Percentiles rank a stretch among this genome's conserved stretches.
Conservation (phyloP, 2,797 vertebrate species). For the Atherinosoma microstoma region DNA sequence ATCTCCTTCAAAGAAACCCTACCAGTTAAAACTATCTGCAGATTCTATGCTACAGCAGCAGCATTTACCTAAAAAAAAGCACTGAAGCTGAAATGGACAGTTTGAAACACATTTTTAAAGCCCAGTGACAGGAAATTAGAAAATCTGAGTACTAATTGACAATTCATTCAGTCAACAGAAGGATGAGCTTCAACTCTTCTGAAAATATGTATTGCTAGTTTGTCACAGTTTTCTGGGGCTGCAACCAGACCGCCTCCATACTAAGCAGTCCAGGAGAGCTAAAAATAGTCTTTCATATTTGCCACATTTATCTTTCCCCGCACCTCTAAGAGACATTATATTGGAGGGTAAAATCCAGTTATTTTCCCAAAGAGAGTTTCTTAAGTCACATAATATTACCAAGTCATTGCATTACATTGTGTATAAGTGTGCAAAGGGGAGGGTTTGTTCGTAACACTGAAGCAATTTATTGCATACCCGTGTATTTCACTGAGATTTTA, state of each 20-base stretch:
- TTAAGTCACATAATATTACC: slow-evolving; percentile 82
- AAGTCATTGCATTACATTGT: slow-evolving; percentile 74
- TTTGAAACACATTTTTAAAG: slow-evolving; percentile 22
- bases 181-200: slow-evolving; percentile 13
- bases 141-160: slow-evolving; percentile 12
- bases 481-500: slow-evolving; percentile 64
- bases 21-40: slow-evolving; percentile 48
- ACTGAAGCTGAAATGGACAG: neutral
- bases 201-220: slow-evolving; percentile 57
- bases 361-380: slow-evolving; percentile 81
- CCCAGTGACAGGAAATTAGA: slow-evolving; percentile 14
- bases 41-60: slow-evolving; percentile 25
- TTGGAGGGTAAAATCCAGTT: slow-evolving; percentile 78
- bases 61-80: slow-evolving; percentile 44
- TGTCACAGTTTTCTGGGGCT: slow-evolving; percentile 49
- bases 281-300: slow-evolving; percentile 84
- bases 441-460: slow-evolving; percentile 60
- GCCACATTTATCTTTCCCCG: slow-evolving; percentile 79
- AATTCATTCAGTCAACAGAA: slow-evolving; percentile 12
- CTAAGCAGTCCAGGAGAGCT: slow-evolving; percentile 68
- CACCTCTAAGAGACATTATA: slow-evolving; percentile 69
- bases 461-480: slow-evolving; percentile 74
- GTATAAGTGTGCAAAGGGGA: slow-evolving; percentile 38
- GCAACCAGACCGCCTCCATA: slow-evolving; percentile 65
- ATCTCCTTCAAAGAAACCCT: slow-evolving; percentile 60